These are phyloP conservation scores for Styela plicata DNA, from an alignment of 23 tunicate species.

Conservation along the genomic window DNA sequence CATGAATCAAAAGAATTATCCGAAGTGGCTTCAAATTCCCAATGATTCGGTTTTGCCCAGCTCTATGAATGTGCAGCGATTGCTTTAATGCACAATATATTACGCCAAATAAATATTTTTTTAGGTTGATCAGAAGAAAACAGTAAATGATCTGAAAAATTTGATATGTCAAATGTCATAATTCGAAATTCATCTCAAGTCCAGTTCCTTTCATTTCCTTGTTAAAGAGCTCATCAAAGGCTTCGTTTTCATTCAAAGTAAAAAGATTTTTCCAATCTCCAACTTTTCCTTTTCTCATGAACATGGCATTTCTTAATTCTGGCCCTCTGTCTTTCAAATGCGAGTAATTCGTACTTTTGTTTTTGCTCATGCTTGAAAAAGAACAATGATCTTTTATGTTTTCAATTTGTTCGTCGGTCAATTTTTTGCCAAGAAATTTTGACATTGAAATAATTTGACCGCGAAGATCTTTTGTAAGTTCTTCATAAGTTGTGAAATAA, in stretches of 20 bases:
- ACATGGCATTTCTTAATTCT: not conserved
- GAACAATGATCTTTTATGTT: not conserved
- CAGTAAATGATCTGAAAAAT: no score
- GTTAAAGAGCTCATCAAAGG: not conserved
- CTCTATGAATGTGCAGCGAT: no score
- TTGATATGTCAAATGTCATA: no score
- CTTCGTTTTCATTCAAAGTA: not conserved
- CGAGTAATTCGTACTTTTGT: not conserved
- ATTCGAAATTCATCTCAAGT: not conserved
- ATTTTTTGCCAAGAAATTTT: not conserved
- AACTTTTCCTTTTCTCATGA: slow-evolving; percentile 23
- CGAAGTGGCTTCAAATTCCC: no score
- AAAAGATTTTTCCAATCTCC: slow-evolving; percentile 27
- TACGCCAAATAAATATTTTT: no score
- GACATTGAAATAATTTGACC: not conserved
- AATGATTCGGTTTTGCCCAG: no score
- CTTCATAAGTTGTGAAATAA: slow-evolving; percentile 5
- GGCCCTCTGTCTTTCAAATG: not conserved
- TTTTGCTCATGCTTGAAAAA: slow-evolving; percentile 1
- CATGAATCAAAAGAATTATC: no score
- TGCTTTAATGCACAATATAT: no score
- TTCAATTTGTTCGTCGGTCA: not conserved
- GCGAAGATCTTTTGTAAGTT: not conserved
- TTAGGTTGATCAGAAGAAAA: no score
- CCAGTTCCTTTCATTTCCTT: not conserved